A percentile compares a stretch with the other conserved stretches of the same genome.
phyloP scores from a whole-genome alignment of 2,797 vertebrate genomes.

The Platalea minor region DNA sequence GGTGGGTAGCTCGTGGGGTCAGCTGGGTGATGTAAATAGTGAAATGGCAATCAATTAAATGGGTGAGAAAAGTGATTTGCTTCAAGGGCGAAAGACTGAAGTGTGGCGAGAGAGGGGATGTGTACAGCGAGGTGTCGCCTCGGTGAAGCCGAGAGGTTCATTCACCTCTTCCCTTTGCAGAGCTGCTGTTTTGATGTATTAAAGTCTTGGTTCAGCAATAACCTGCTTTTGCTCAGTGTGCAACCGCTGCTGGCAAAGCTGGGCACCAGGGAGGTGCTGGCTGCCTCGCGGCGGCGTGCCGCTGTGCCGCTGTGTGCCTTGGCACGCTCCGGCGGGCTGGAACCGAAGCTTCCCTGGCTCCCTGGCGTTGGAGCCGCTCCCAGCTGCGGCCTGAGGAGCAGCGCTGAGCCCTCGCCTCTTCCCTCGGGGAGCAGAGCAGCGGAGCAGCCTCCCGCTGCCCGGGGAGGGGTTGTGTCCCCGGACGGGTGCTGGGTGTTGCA shows the following conservation, averaged over 20 bases:
- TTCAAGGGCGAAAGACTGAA: background rate
- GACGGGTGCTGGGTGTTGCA: rapidly evolving
- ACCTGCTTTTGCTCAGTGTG: background rate
- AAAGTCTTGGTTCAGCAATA: background rate
- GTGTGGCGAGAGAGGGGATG: rapidly evolving
- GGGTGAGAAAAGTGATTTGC: background rate
- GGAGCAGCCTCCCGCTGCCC: background rate
- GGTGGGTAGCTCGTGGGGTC: background rate
- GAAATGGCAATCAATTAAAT: background rate
- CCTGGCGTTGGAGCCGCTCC: background rate
- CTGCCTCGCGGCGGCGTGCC: rapidly evolving
- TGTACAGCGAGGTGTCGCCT: rapidly evolving
- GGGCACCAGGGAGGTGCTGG: background rate
- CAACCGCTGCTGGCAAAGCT: rapidly evolving
- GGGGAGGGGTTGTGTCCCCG: rapidly evolving
- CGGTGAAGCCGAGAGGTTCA: rapidly evolving
- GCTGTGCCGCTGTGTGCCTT: background rate
- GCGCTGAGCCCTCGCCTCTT: background rate
- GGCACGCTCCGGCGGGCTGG: rapidly evolving
- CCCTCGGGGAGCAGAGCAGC: background rate
- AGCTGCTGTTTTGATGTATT: rapidly evolving
- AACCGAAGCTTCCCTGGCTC: background rate
- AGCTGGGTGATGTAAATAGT: rapidly evolving
- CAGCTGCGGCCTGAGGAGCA: background rate
- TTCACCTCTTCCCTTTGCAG: background rate